Conservation (phyloP, 2,113 vertebrate genomes). For the Bolborhynchus lineola region DNA sequence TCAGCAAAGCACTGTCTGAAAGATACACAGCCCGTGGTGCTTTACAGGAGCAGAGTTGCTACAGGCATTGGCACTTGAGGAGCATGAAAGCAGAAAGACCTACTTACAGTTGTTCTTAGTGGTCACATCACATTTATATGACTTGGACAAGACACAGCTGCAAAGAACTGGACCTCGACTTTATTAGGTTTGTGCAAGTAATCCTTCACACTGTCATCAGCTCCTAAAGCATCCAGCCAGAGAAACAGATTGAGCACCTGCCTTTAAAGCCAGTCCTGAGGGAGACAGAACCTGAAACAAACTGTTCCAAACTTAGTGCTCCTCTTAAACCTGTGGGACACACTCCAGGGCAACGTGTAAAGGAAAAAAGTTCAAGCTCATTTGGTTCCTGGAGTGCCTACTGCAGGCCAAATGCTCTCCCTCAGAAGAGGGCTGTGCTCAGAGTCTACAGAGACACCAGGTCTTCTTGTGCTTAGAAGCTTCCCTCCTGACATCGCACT, state of each 20-base stretch:
- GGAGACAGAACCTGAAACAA: neutral
- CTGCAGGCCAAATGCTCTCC: neutral
- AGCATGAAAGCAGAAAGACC: neutral
- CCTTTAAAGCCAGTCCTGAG: neutral
- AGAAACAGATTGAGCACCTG: neutral
- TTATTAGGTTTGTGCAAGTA: neutral
- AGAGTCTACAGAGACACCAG: neutral
- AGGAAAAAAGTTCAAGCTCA: neutral
- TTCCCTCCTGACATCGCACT: neutral
- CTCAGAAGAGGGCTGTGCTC: neutral
- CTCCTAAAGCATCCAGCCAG: neutral
- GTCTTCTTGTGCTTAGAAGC: neutral
- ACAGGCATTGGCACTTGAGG: neutral
- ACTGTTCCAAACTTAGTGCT: neutral
- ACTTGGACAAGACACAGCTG: neutral
- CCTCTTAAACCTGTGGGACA: neutral
- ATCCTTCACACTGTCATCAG: neutral
- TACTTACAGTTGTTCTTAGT: neutral
- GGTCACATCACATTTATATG: neutral
- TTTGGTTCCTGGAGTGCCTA: neutral
- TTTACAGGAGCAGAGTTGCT: neutral
- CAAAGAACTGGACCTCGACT: neutral
- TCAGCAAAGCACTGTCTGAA: neutral
- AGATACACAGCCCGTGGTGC: neutral
- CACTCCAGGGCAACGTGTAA: neutral